Conservation (phyloP, 2,113 vertebrate species). For the Pseudorasbora parva region DNA sequence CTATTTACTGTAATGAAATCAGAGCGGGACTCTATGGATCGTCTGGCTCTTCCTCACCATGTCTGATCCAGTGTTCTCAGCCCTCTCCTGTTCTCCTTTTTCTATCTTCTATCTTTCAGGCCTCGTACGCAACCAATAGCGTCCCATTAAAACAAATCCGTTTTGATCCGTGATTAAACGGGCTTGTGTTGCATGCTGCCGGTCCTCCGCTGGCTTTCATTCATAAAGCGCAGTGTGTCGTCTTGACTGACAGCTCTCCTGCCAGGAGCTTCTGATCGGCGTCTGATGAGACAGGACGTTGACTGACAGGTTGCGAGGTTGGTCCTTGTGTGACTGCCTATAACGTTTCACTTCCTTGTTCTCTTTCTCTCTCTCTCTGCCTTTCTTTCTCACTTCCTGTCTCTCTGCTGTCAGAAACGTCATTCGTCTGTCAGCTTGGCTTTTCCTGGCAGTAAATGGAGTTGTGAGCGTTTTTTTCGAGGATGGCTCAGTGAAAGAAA, state of each 20-base stretch:
- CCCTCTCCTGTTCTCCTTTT: not conserved
- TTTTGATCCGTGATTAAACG: slow-evolving; percentile 43
- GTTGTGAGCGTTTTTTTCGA: slow-evolving; percentile 50
- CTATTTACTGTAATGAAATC: slow-evolving; percentile 60
- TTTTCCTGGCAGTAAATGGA: slow-evolving; percentile 46
- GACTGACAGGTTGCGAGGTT: slow-evolving; percentile 54
- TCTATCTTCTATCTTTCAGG: not conserved
- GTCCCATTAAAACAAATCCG: not conserved
- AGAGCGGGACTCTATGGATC: slow-evolving; percentile 33
- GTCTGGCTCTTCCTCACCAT: not conserved
- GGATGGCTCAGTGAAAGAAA: slow-evolving; percentile 41
- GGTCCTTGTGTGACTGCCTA: slow-evolving; percentile 47
- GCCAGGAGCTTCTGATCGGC: slow-evolving; percentile 52
- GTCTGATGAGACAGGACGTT: slow-evolving; percentile 53
- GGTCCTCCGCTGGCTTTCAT: slow-evolving; percentile 30
- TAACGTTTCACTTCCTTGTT: slow-evolving; percentile 49
- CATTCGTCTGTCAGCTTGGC: slow-evolving; percentile 55
- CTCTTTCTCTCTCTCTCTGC: slow-evolving; percentile 18
- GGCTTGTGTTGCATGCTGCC: not conserved
- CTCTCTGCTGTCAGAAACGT: slow-evolving; percentile 54
- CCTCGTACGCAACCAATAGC: slow-evolving; percentile 2
- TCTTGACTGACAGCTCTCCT: slow-evolving; percentile 45
- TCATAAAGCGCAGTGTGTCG: slow-evolving; percentile 40
- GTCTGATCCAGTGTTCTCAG: not conserved
- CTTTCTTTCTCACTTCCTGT: slow-evolving; percentile 32